A percentile compares a stretch with the other conserved stretches of the same genome.
Evolutionary conservation across 2,888 invertebrate species (phyloP).

Genomic region (Callyntrura guangdongensis): DNA sequence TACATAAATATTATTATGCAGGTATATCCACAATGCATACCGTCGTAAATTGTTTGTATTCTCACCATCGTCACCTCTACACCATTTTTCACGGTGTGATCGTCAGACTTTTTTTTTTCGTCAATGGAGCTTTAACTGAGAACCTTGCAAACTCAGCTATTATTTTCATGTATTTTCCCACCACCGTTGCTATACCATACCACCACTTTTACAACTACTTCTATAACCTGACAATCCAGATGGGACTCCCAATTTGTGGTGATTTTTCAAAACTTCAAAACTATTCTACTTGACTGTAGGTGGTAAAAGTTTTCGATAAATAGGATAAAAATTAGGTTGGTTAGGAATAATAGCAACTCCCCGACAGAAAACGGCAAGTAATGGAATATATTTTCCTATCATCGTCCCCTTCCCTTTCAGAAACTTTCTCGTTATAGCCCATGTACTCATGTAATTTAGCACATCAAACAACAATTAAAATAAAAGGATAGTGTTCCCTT

Average conservation of each 20-base stretch:
- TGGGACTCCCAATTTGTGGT: constrained; percentile 48
- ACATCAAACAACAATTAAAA: constrained; percentile 46
- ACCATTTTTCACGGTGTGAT: constrained; percentile 30
- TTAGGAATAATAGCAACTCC: neutral
- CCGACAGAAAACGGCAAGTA: neutral
- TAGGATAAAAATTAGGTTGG: constrained; percentile 35
- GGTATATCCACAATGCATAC: too few species aligned
- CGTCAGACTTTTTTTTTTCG: neutral
- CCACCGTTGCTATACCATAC: neutral
- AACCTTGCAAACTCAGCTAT: constrained; percentile 34
- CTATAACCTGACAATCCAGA: constrained; percentile 35
- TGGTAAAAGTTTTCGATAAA: constrained; percentile 17
- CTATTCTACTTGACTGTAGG: constrained; percentile 27
- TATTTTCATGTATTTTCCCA: neutral
- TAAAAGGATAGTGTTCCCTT: neutral
- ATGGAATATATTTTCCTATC: neutral
- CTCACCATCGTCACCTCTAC: neutral
- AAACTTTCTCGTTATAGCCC: neutral
- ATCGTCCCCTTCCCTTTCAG: neutral
- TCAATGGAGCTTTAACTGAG: neutral
- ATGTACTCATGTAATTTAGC: neutral
- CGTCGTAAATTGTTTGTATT: too few species aligned
- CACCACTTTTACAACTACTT: neutral
- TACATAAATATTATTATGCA: too few species aligned
- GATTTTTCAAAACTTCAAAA: constrained; percentile 47